Evolutionary conservation across 2,888 invertebrate species (phyloP).

Genomic region (Scaptomyza tumidula): DNA sequence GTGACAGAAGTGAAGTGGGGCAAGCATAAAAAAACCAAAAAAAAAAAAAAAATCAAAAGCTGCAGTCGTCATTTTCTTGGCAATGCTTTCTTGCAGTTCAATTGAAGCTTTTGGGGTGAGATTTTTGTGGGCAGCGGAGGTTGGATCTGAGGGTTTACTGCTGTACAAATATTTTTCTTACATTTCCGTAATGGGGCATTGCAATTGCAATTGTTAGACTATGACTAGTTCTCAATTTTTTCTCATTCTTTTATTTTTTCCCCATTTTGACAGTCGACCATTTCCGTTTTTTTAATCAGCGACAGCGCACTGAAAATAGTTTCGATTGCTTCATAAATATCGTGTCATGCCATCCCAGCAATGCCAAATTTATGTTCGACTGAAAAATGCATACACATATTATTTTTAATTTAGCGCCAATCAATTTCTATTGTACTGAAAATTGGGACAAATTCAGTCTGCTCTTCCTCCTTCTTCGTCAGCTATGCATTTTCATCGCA

Average conservation of each 20-base stretch:
- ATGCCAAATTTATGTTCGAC: slow-evolving; percentile 48
- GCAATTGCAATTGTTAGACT: slow-evolving; percentile 13
- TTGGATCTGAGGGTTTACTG: slow-evolving; percentile 1
- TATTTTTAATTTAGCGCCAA: slow-evolving; percentile 66
- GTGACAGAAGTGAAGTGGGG: slow-evolving; percentile 65
- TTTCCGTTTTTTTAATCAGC: slow-evolving; percentile 64
- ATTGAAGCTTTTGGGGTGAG: slow-evolving; percentile 40
- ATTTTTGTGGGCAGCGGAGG: neutral
- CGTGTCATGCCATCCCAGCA: slow-evolving; percentile 48
- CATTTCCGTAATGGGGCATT: slow-evolving; percentile 48
- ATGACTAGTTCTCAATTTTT: slow-evolving; percentile 33
- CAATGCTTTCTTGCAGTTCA: slow-evolving; percentile 65
- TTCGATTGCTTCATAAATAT: slow-evolving; percentile 72
- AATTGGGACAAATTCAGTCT: slow-evolving; percentile 30
- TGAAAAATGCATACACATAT: slow-evolving; percentile 34
- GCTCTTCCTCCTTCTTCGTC: neutral
- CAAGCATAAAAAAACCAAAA: slow-evolving; percentile 19
- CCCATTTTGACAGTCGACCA: slow-evolving; percentile 40
- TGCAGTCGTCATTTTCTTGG: slow-evolving; percentile 74
- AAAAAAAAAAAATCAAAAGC: slow-evolving; percentile 46
- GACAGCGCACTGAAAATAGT: slow-evolving; percentile 47
- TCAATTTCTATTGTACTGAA: slow-evolving; percentile 54
- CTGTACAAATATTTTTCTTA: slow-evolving; percentile 63
- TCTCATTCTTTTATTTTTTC: neutral
- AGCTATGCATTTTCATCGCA: slow-evolving; percentile 30